Percentiles rank a stretch among this genome's conserved stretches.
Conservation (phyloP, 2,797 vertebrate genomes). For the Arrhamphus sclerolepis region DNA sequence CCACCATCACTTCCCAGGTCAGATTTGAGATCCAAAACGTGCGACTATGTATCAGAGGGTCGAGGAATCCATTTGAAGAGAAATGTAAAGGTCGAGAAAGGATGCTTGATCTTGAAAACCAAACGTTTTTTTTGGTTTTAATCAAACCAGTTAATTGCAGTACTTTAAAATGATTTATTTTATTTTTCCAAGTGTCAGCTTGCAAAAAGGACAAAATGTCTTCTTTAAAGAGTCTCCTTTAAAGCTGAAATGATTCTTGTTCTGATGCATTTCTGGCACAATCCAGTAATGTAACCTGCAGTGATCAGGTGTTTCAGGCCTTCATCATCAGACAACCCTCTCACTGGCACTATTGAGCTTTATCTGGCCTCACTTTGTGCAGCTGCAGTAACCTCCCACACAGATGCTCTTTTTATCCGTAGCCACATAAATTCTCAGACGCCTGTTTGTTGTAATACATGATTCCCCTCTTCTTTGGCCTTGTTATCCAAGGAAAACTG, state of each 20-base stretch:
- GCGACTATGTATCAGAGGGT: too few species aligned
- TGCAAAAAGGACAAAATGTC: too few species aligned
- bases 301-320: conserved; percentile 66
- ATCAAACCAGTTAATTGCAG: too few species aligned
- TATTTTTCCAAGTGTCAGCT: too few species aligned
- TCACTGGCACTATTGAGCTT: conserved; percentile 47
- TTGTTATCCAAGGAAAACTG: conserved; percentile 13
- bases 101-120: too few species aligned
- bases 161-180: too few species aligned
- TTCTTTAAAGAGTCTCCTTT: not conserved
- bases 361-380: conserved; percentile 52
- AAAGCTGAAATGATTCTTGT: conserved; percentile 52
- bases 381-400: conserved; percentile 56
- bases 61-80: too few species aligned
- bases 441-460: conserved; percentile 18
- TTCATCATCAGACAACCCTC: conserved; percentile 56
- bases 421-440: conserved; percentile 44
- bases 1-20: too few species aligned
- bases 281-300: conserved; percentile 59
- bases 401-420: conserved; percentile 53
- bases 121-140: too few species aligned
- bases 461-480: conserved; percentile 21
- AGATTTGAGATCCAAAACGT: too few species aligned
- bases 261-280: conserved; percentile 53
- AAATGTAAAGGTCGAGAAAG: too few species aligned